phyloP scores from a whole-genome alignment of 2,888 invertebrate species.

The Drosophila crucigera region DNA sequence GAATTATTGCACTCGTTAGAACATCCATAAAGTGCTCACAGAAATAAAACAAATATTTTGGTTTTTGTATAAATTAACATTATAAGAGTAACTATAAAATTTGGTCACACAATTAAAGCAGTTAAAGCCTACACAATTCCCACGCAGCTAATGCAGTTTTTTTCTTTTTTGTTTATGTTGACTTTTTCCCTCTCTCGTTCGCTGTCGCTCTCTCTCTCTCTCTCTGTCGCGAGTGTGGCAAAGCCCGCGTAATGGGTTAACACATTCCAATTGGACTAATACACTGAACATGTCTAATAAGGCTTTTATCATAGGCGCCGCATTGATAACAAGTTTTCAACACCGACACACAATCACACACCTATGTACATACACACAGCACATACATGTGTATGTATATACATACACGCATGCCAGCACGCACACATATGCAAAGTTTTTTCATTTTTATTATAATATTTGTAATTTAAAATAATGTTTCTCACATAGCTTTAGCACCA shows the following conservation, averaged over 20 bases:
- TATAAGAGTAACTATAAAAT: slow-evolving; percentile 4
- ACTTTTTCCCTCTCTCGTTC: slow-evolving; percentile 15
- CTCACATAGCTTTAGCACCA: slow-evolving; percentile 45
- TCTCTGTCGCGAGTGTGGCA: background rate
- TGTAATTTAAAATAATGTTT: slow-evolving; percentile 53
- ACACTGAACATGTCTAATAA: slow-evolving; percentile 73
- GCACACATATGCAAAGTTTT: slow-evolving; percentile 63
- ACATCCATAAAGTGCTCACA: background rate
- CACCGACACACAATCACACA: slow-evolving; percentile 54
- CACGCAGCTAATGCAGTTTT: slow-evolving; percentile 37
- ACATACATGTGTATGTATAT: slow-evolving; percentile 39
- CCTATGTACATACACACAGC: slow-evolving; percentile 32
- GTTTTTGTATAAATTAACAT: slow-evolving; percentile 1
- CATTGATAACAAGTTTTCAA: slow-evolving; percentile 78
- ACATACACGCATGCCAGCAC: slow-evolving; percentile 61
- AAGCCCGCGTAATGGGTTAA: slow-evolving; percentile 38
- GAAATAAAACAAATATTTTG: background rate
- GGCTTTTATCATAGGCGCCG: slow-evolving; percentile 78
- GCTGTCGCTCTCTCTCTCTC: slow-evolving; percentile 8
- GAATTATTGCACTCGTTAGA: background rate
- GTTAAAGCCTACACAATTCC: slow-evolving; percentile 46
- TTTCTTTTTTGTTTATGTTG: slow-evolving; percentile 47
- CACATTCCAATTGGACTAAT: slow-evolving; percentile 63
- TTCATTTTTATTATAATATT: slow-evolving; percentile 66
- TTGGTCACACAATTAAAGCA: slow-evolving; percentile 16